Evolutionary conservation across 2,797 vertebrate genomes (phyloP).

Genomic region (Periparus ater): DNA sequence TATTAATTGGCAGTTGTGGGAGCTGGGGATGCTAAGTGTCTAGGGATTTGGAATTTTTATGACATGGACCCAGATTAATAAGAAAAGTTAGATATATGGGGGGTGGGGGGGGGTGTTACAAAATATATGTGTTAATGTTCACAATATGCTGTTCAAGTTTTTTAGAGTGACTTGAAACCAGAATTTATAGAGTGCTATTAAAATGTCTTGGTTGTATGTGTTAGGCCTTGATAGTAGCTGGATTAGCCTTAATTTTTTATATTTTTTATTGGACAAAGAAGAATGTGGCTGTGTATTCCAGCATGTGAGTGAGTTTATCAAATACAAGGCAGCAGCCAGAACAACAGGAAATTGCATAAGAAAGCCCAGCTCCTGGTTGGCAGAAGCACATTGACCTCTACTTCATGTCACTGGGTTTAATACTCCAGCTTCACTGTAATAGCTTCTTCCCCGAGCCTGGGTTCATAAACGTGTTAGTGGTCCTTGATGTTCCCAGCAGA

Average conservation of each 20-base stretch:
- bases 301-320: neutral
- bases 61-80: neutral
- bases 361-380: conserved; percentile 14
- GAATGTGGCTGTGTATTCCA: conserved; percentile 35
- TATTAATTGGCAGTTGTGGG: neutral
- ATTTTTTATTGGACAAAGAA: conserved; percentile 74
- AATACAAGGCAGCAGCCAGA: neutral
- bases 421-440: conserved; percentile 58
- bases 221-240: neutral
- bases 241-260: neutral
- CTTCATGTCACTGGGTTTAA: conserved; percentile 67
- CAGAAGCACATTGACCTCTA: conserved; percentile 69
- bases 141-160: neutral
- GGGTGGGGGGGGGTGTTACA: rapidly evolving
- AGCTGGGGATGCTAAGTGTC: rapidly evolving
- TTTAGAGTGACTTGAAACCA: neutral
- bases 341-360: conserved; percentile 43
- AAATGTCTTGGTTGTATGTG: neutral
- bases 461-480: conserved; percentile 86
- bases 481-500: conserved; percentile 85
- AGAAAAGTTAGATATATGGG: neutral
- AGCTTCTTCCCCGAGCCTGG: conserved; percentile 70
- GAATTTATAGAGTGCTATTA: conserved; percentile 24
- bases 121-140: neutral
- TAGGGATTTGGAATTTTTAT: neutral